phyloP scores from a whole-genome alignment of 2,888 invertebrate genomes.

The Acleris sparsana region DNA sequence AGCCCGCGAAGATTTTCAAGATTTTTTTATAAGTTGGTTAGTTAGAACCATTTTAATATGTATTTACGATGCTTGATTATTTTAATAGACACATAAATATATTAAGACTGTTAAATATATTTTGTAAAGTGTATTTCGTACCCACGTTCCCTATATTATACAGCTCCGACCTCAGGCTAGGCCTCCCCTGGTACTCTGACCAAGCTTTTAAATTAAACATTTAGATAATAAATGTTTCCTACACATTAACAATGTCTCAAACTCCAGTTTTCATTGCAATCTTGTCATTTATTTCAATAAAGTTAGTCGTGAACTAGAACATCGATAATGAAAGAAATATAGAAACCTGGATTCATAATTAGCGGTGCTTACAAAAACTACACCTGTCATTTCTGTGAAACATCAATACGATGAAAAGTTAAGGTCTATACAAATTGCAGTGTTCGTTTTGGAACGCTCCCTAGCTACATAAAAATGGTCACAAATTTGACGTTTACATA shows the following conservation, averaged over 20 bases:
- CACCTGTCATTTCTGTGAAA: neutral
- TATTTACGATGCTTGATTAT: no score
- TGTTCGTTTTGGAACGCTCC: neutral
- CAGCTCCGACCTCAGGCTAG: neutral
- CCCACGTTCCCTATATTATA: neutral
- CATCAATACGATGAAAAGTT: neutral
- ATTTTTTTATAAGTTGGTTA: no score
- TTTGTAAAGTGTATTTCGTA: neutral
- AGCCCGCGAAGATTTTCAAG: no score
- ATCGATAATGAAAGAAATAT: no score
- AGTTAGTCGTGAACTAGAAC: no score
- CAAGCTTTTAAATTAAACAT: neutral
- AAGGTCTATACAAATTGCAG: neutral
- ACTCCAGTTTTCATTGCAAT: no score
- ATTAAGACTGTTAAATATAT: neutral
- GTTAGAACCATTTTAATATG: no score
- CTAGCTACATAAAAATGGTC: neutral
- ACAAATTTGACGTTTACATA: no score
- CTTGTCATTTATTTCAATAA: no score
- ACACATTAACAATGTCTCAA: neutral
- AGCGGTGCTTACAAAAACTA: neutral
- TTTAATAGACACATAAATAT: no score
- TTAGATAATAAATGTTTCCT: constrained; percentile 1
- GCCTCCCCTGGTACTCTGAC: no score
- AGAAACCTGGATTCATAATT: neutral